A percentile compares a stretch with the other conserved stretches of the same genome.
Evolutionary conservation across 1,140 invertebrate species (phyloP).

Genomic region (Heliconius nattereri): DNA sequence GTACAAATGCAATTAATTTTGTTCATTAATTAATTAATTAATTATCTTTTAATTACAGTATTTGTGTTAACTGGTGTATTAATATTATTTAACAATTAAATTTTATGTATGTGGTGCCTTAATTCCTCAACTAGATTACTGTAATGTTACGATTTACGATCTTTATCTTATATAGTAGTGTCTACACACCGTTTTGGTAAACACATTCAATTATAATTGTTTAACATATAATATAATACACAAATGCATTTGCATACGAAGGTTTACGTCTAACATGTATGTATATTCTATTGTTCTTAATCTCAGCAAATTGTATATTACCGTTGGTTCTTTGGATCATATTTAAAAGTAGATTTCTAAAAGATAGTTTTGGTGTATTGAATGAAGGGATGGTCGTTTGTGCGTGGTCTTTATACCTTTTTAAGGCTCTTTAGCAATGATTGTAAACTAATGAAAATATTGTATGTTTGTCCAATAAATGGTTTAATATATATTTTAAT

Average conservation of each 20-base stretch:
- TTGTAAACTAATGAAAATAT: slow-evolving; percentile 80
- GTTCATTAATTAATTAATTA: slow-evolving; percentile 58
- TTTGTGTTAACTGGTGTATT: slow-evolving; percentile 63
- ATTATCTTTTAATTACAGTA: slow-evolving; percentile 54
- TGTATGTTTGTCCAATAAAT: slow-evolving; percentile 80
- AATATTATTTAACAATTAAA: slow-evolving; percentile 61
- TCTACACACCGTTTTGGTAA: slow-evolving; percentile 29
- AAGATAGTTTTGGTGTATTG: slow-evolving; percentile 45
- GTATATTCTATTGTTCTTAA: slow-evolving; percentile 40
- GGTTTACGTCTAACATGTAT: slow-evolving; percentile 32
- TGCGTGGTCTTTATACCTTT: slow-evolving; percentile 77
- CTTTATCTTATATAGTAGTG: slow-evolving; percentile 41
- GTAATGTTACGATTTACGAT: slow-evolving; percentile 50
- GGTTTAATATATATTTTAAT: slow-evolving; percentile 82
- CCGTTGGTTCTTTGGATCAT: slow-evolving; percentile 50
- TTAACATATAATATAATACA: slow-evolving; percentile 36
- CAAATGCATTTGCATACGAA: slow-evolving; percentile 40
- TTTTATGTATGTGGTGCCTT: slow-evolving; percentile 77
- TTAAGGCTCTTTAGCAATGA: slow-evolving; percentile 68
- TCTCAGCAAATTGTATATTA: slow-evolving; percentile 54
- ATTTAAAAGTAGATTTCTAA: slow-evolving; percentile 51
- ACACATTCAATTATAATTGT: slow-evolving; percentile 30
- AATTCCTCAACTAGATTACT: slow-evolving; percentile 64
- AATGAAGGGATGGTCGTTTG: slow-evolving; percentile 65
- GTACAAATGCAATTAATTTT: slow-evolving; percentile 35